Conservation (phyloP, 64 coral and sea anemone species). For the Porites australiensis region DNA sequence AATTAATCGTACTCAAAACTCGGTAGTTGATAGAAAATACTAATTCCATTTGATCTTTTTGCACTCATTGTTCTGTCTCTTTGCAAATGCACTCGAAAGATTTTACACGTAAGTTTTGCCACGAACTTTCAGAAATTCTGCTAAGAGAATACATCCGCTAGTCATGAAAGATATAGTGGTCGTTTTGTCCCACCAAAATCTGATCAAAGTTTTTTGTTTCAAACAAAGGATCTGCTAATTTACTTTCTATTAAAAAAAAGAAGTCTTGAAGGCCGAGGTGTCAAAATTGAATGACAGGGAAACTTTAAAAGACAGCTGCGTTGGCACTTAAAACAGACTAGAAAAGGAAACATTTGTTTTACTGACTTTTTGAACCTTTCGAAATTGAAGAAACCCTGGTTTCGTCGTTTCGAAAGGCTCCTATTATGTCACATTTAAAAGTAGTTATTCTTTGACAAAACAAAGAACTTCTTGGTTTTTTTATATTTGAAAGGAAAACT, state of each 20-base stretch:
- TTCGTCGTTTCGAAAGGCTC: no score
- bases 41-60: background rate
- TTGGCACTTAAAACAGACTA: no score
- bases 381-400: background rate
- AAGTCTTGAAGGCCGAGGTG: background rate
- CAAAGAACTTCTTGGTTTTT: no score
- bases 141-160: background rate
- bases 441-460: no score
- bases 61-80: background rate
- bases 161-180: background rate
- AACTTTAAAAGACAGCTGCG: background rate
- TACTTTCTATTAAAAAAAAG: background rate
- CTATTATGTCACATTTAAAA: no score
- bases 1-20: background rate
- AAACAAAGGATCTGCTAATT: constrained; percentile 20
- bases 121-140: background rate
- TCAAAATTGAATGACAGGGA: constrained; percentile 2
- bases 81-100: no score
- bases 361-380: background rate
- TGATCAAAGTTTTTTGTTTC: background rate
- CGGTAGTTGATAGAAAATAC: background rate
- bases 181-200: background rate
- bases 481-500: no score
- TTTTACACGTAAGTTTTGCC: background rate
- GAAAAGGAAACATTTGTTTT: no score